Conservation (phyloP, 2,113 vertebrate species). For the Vombatus ursinus region DNA sequence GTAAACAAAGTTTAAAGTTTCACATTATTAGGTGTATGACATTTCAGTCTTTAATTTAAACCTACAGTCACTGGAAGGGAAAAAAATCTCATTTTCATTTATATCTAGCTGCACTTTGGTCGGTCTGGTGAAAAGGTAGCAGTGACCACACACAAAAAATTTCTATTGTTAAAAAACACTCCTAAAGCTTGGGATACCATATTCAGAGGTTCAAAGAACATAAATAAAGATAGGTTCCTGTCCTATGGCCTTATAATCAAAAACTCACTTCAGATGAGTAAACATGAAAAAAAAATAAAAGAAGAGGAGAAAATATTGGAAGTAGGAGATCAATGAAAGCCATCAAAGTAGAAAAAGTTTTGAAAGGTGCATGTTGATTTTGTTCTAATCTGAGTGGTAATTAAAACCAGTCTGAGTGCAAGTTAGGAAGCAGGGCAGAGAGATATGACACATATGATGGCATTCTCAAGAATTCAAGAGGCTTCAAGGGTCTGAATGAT, state of each 20-base stretch:
- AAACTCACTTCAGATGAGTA: neutral
- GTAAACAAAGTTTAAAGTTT: neutral
- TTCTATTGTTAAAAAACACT: neutral
- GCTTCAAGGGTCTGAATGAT: neutral
- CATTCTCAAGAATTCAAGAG: neutral
- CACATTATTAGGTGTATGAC: neutral
- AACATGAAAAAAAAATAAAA: neutral
- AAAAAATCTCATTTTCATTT: conserved; percentile 13
- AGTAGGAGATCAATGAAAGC: neutral
- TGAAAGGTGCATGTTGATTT: neutral
- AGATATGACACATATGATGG: neutral
- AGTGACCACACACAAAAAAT: neutral
- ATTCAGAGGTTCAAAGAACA: neutral
- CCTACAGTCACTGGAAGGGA: neutral
- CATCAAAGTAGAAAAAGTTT: neutral
- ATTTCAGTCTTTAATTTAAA: neutral
- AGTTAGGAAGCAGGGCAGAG: neutral
- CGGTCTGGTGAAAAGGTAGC: neutral
- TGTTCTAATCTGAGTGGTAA: conserved; percentile 10
- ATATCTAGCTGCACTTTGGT: neutral
- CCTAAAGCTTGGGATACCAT: too few species aligned
- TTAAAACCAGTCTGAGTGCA: neutral
- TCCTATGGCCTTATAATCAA: neutral
- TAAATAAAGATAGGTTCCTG: neutral
- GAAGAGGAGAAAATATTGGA: neutral